phyloP scores from a whole-genome alignment of 1,140 invertebrate genomes.

The Eumaeus atala region DNA sequence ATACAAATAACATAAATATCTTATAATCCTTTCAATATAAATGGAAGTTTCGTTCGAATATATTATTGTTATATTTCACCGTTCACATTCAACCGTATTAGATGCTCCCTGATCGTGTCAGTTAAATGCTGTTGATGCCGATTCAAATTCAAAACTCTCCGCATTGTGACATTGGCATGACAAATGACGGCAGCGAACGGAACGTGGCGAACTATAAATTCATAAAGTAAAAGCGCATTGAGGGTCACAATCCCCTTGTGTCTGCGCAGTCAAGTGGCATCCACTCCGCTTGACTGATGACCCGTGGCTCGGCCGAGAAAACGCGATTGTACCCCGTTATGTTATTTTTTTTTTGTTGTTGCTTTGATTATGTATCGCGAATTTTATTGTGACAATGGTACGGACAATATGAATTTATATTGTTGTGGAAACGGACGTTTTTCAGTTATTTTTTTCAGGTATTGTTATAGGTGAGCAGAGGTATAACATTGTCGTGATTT shows the following conservation, averaged over 20 bases:
- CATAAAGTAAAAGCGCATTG: conserved; percentile 61
- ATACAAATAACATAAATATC: conserved; percentile 1
- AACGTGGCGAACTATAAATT: conserved; percentile 55
- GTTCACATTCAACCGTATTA: conserved; percentile 1
- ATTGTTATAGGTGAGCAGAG: too few relatives aligned
- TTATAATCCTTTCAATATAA: not conserved
- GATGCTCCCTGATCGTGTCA: conserved; percentile 3
- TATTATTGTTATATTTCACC: not conserved
- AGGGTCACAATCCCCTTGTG: conserved; percentile 53
- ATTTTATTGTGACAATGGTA: not conserved
- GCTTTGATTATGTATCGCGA: not conserved
- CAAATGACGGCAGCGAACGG: conserved; percentile 44
- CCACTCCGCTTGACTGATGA: conserved; percentile 64
- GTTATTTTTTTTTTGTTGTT: conserved; percentile 1
- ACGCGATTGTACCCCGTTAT: conserved; percentile 32
- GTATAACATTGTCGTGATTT: too few relatives aligned
- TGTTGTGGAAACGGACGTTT: too few relatives aligned
- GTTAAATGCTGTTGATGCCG: conserved; percentile 1
- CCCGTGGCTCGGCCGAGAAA: conserved; percentile 40
- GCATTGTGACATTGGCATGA: conserved; percentile 40
- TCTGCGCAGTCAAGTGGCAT: conserved; percentile 46
- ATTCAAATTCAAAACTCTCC: conserved; percentile 40
- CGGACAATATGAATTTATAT: too few relatives aligned
- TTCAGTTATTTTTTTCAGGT: too few relatives aligned
- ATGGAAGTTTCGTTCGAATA: not conserved